Evolutionary conservation across 2,113 vertebrate genomes (phyloP).

Genomic region (Antidorcas marsupialis): DNA sequence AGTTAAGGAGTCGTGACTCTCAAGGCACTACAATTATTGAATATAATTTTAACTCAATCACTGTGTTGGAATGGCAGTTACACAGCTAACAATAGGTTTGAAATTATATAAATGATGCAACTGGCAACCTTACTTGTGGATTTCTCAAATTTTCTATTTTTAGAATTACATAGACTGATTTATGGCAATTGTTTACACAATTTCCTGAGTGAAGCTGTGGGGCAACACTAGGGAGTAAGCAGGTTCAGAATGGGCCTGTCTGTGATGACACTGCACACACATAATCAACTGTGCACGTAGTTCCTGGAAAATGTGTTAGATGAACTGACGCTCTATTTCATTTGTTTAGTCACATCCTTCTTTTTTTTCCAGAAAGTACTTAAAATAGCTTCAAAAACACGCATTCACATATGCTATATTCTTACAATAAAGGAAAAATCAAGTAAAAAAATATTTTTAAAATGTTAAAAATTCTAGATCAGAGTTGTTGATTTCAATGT

Average conservation of each 20-base stretch:
- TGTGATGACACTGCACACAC: accelerated
- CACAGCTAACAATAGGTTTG: not conserved
- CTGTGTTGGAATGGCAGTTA: not conserved
- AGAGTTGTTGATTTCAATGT: not conserved
- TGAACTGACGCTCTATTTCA: not conserved
- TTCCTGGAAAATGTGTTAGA: not conserved
- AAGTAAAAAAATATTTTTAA: not conserved
- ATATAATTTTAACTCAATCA: not conserved
- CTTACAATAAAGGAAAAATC: not conserved
- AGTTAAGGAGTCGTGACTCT: not conserved
- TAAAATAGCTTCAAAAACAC: not conserved
- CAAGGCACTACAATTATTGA: not conserved
- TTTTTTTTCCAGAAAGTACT: not conserved
- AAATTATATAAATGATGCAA: not conserved
- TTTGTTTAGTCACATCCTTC: not conserved
- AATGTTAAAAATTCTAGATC: not conserved
- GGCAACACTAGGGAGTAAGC: not conserved
- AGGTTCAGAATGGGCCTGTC: not conserved
- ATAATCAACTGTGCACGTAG: not conserved
- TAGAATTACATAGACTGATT: not conserved
- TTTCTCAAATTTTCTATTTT: not conserved
- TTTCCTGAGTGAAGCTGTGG: not conserved
- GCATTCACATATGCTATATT: not conserved
- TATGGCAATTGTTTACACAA: not conserved
- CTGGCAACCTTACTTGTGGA: not conserved